Percentiles rank a stretch among this genome's conserved stretches.
phyloP scores from a whole-genome alignment of 2,888 invertebrate genomes.

The Trachelus iudaicus region DNA sequence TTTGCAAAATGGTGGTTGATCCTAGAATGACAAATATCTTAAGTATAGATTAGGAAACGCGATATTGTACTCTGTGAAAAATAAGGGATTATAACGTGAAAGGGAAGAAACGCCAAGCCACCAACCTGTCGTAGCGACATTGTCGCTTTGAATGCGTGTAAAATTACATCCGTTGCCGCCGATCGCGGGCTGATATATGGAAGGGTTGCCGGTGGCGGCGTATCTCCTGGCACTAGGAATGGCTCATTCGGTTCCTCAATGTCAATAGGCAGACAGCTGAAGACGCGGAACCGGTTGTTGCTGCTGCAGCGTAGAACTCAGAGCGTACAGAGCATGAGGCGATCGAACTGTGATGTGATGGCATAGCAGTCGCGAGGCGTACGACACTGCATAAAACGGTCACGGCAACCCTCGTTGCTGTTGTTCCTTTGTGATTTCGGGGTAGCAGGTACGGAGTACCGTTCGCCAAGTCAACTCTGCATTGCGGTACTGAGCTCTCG shows the following conservation, averaged over 20 bases:
- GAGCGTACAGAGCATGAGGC: too few species aligned
- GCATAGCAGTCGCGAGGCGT: too few species aligned
- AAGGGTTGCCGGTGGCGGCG: background rate
- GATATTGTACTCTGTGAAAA: conserved; percentile 14
- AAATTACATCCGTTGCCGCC: conserved; percentile 18
- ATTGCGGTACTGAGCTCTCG: too few species aligned
- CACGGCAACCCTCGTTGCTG: too few species aligned
- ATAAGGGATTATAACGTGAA: conserved; percentile 35
- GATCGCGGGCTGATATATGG: conserved; percentile 30
- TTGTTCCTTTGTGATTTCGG: too few species aligned
- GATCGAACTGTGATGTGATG: too few species aligned
- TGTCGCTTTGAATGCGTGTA: conserved; percentile 44
- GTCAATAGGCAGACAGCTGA: background rate
- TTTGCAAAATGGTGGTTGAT: background rate
- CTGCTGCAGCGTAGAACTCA: too few species aligned
- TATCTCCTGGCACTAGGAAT: conserved; percentile 36
- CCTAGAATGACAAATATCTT: conserved; percentile 14
- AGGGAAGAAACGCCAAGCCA: conserved; percentile 46
- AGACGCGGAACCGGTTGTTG: too few species aligned
- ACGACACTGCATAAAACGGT: too few species aligned
- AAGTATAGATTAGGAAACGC: conserved; percentile 3
- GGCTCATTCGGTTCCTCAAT: background rate
- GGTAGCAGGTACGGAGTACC: too few species aligned
- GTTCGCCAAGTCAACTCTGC: too few species aligned
- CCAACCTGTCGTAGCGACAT: conserved; percentile 55